Percentiles rank a stretch among this genome's conserved stretches.
These are phyloP conservation scores for Plusia festucae DNA, from an alignment of 2,888 invertebrate species.

Conservation along the genomic window DNA sequence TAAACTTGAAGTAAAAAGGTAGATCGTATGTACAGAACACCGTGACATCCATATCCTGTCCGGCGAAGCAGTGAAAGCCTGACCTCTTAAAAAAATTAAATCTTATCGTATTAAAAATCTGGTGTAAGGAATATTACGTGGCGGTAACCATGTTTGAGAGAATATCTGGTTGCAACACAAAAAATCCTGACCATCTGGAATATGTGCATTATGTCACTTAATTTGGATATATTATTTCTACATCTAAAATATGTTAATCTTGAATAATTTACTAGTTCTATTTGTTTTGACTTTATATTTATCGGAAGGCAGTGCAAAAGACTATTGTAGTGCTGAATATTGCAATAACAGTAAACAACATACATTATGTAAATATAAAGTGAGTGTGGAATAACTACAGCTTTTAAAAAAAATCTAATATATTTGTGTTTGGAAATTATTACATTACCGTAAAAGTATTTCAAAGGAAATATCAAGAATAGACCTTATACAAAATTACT, in stretches of 20 bases:
- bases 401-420: background rate
- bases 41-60: too few relatives aligned
- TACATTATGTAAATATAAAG: constrained; percentile 76
- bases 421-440: background rate
- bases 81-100: too few relatives aligned
- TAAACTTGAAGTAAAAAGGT: too few relatives aligned
- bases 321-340: constrained; percentile 68
- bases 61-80: too few relatives aligned
- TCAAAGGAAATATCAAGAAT: background rate
- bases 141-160: too few relatives aligned
- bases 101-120: too few relatives aligned
- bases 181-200: constrained; percentile 43
- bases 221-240: constrained; percentile 26
- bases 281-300: constrained; percentile 43
- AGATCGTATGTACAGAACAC: too few relatives aligned
- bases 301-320: constrained; percentile 57
- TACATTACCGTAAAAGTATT: background rate
- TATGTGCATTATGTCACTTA: constrained; percentile 1
- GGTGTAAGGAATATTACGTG: too few relatives aligned
- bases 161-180: too few relatives aligned
- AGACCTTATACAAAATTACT: background rate
- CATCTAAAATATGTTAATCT: constrained; percentile 35
- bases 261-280: constrained; percentile 51
- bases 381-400: constrained; percentile 52
- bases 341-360: constrained; percentile 73